Conservation (phyloP, 2,113 vertebrate species). For the Callipepla californica region DNA sequence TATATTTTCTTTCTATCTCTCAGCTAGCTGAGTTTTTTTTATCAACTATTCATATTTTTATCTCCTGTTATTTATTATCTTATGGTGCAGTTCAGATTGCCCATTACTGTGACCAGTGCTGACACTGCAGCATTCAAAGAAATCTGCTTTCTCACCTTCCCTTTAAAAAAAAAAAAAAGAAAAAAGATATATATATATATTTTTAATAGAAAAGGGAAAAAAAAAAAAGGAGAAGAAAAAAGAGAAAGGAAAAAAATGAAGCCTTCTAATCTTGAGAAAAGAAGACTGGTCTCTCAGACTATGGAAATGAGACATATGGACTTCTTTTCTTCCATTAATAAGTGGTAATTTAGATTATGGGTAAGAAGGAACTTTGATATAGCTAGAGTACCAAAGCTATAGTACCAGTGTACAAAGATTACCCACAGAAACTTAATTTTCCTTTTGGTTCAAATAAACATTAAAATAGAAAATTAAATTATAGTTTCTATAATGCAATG, state of each 20-base stretch:
- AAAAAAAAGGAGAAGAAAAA: background rate
- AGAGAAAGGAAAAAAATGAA: background rate
- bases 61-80: conserved; percentile 55
- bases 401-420: background rate
- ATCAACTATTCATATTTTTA: conserved; percentile 43
- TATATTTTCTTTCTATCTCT: conserved; percentile 57
- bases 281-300: background rate
- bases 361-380: background rate
- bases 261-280: conserved; percentile 19
- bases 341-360: conserved; percentile 14
- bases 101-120: conserved; percentile 29
- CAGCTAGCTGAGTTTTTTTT: conserved; percentile 3
- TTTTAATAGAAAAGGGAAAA: no score
- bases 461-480: background rate
- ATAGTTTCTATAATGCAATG: background rate
- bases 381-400: background rate
- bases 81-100: conserved; percentile 22
- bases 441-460: background rate
- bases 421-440: background rate
- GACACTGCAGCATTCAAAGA: conserved; percentile 46
- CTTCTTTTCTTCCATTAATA: background rate
- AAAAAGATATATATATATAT: background rate
- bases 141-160: background rate
- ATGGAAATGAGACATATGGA: background rate
- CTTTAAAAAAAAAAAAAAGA: background rate